Base-by-base conservation (phyloP, 2,113 vertebrate genomes). In the Gambusia holbrooki region DNA sequence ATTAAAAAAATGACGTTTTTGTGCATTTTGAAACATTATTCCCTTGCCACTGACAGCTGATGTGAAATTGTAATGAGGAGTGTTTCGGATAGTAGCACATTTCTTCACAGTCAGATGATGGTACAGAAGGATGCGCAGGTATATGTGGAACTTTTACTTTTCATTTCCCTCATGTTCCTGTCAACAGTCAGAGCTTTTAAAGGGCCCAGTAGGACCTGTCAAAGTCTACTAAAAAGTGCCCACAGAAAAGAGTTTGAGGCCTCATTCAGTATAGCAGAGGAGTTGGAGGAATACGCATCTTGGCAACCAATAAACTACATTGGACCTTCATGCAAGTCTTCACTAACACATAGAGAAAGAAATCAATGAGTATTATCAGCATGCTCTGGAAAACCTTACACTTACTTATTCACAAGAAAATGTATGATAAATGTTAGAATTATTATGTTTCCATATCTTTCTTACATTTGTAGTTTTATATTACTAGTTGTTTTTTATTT, bases 171-270 rank as follows among this genome's bases (percentile, higher is more conserved):
- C 74, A 75, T 87, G 88, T 86, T 87, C 62, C 83, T 87, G 83
- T 89, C 88, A 86, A 81, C 85, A 86, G 81, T 82, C 78, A 76
- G 81, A 66, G 51, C 81, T 62, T 83, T 84, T 78, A 89, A 81
- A 73, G 81, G 85, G 81, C 68, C 81, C 85, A 82, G 65, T 28
- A 79, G 83, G 85, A 77, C 83, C 67, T 77, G 81, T 87, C 88
- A 85, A 32, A 66, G 58, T 80, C 85, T 86, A 76, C 86, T 85
- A 86, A 66, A 77, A 81, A 79, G 72, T 81, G 74, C 72, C 66
- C 69, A 66, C 54, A 22, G 77, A 79, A 79, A 73, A 77, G 66
- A 70, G 79, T 37, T 54, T 0, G 14, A 54, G 22, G 48, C 22
- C 7, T 54, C 48, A 54, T 22, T 54, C 77, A 73, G 61, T 79